phyloP scores from a whole-genome alignment of 2,888 invertebrate species.

The Trachelus tabidus region DNA sequence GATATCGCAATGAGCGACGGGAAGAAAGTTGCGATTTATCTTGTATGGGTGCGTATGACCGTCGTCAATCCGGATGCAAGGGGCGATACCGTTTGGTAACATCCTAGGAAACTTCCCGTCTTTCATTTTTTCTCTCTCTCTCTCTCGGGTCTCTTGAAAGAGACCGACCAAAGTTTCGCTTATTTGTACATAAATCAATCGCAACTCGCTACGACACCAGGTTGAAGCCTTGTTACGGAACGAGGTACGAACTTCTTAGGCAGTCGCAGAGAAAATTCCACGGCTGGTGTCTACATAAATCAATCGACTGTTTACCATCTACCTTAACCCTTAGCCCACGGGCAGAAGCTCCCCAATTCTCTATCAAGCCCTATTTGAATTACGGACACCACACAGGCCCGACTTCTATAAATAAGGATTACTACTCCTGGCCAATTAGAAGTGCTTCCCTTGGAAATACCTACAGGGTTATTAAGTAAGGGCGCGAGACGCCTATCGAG shows the following conservation, averaged over 20 bases:
- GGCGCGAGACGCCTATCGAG: constrained; percentile 3
- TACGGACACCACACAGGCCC: constrained; percentile 2
- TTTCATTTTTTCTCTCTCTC: constrained; percentile 15
- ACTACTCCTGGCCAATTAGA: constrained; percentile 43
- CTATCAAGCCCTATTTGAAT: not conserved
- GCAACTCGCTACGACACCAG: not conserved
- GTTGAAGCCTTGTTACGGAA: not conserved
- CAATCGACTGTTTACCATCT: constrained; percentile 49
- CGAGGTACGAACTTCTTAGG: not conserved
- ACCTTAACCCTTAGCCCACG: constrained; percentile 40
- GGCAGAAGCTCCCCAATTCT: not conserved
- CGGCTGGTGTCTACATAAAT: constrained; percentile 40
- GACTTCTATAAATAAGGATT: constrained; percentile 51
- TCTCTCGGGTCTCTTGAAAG: not conserved
- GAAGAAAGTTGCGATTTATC: not conserved
- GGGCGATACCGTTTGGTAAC: not conserved
- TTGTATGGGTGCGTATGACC: not conserved
- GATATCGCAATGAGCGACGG: not conserved
- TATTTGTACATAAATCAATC: not conserved
- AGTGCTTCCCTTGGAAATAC: constrained; percentile 32
- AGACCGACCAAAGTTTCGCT: not conserved
- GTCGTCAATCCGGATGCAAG: not conserved
- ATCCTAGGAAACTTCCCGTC: not conserved
- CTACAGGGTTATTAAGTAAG: constrained; percentile 33
- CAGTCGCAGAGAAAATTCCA: not conserved